Percentiles rank a stretch among this genome's conserved stretches.
Conservation (phyloP, 2,888 invertebrate genomes). For the Eristalis pertinax region DNA sequence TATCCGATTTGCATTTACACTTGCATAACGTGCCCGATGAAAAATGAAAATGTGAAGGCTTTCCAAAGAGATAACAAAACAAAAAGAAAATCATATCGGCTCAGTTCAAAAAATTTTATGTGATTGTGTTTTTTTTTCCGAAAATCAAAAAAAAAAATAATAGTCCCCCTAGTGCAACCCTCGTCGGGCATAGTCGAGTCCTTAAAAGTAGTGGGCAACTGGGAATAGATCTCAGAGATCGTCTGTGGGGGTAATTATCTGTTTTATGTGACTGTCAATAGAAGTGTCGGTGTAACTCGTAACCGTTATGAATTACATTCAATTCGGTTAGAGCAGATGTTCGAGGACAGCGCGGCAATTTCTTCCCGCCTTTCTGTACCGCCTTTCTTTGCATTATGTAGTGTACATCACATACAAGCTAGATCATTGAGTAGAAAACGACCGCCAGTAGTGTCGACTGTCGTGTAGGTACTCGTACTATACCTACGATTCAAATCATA, state of each 20-base stretch:
- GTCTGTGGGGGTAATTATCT: constrained; percentile 55
- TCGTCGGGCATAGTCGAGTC: neutral
- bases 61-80: neutral
- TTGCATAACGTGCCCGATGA: constrained; percentile 63
- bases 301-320: neutral
- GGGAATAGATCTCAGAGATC: constrained; percentile 32
- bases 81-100: constrained; percentile 1
- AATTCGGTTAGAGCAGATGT: neutral
- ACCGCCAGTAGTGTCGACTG: neutral
- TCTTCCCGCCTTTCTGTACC: neutral
- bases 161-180: too few relatives aligned
- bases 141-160: neutral
- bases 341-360: neutral
- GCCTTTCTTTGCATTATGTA: neutral
- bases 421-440: neutral
- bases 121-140: neutral
- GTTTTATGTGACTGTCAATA: constrained; percentile 46
- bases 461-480: constrained; percentile 12
- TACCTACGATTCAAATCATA: neutral
- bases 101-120: neutral
- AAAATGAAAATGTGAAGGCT: constrained; percentile 59
- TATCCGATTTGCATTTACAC: constrained; percentile 40
- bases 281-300: neutral
- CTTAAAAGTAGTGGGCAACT: neutral
- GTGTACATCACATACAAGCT: neutral